phyloP scores from a whole-genome alignment of 2,888 invertebrate species.

The Invenusta paracnida region DNA sequence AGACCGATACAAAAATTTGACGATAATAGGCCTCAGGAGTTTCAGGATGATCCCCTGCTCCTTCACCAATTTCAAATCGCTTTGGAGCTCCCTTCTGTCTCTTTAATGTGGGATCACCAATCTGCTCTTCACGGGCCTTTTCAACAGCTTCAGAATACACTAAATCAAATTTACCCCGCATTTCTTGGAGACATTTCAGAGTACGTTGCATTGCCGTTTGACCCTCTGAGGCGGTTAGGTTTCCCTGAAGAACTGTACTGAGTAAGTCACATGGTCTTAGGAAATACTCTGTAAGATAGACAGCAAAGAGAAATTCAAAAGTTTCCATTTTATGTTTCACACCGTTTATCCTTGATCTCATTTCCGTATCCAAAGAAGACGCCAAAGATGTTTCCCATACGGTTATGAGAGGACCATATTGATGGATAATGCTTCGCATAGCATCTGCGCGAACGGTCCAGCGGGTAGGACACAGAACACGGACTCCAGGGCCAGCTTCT shows the following conservation, averaged over 20 bases:
- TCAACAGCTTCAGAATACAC: background rate
- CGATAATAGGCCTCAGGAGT: background rate
- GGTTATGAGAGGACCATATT: conserved; percentile 28
- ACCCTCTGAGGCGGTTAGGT: background rate
- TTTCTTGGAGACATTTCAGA: conserved; percentile 23
- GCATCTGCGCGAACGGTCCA: conserved; percentile 45
- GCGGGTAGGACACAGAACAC: conserved; percentile 46
- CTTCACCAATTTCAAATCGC: conserved; percentile 7
- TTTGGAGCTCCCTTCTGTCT: background rate
- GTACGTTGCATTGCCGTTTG: background rate
- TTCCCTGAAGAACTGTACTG: conserved; percentile 33
- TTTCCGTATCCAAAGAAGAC: conserved; percentile 32
- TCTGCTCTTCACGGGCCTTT: background rate
- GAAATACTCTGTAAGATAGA: background rate
- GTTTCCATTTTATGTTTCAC: conserved; percentile 34
- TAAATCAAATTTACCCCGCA: background rate
- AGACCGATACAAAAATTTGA: conserved; percentile 1
- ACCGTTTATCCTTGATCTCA: conserved; percentile 37
- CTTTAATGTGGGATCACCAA: background rate
- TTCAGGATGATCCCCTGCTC: background rate
- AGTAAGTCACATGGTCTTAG: conserved; percentile 36
- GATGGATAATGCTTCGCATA: conserved; percentile 35
- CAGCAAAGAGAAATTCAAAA: conserved; percentile 39
- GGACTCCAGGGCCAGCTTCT: conserved; percentile 44
- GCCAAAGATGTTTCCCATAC: conserved; percentile 28